Percentiles rank a stretch among this genome's conserved stretches.
Evolutionary conservation across 1,140 invertebrate species (phyloP).

Genomic region (Halyomorpha halys): DNA sequence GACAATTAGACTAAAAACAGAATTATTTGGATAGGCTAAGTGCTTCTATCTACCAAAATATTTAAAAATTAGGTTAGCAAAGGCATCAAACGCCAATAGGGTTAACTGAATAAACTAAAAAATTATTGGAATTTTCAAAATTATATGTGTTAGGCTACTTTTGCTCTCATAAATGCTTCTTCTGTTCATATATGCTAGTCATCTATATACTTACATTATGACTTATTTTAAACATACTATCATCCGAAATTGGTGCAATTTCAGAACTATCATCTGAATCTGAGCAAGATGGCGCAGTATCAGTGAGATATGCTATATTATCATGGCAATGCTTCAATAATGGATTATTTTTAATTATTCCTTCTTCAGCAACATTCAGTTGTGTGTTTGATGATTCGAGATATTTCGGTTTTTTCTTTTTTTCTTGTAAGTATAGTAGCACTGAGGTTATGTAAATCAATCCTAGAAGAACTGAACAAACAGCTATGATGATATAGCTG

Average conservation of each 20-base stretch:
- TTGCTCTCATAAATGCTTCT: no score
- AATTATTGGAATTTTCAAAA: no score
- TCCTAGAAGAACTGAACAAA: conserved; percentile 65
- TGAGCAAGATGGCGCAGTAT: conserved; percentile 28
- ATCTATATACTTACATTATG: neutral
- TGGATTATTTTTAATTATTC: conserved; percentile 65
- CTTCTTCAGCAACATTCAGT: conserved; percentile 38
- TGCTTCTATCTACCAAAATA: no score
- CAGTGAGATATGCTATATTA: conserved; percentile 26
- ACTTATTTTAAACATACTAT: conserved; percentile 23
- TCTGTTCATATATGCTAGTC: neutral
- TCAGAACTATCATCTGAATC: conserved; percentile 29
- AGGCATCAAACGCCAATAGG: no score
- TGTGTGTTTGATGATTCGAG: conserved; percentile 18
- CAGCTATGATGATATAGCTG: conserved; percentile 70
- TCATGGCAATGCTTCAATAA: conserved; percentile 39
- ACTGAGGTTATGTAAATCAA: conserved; percentile 74
- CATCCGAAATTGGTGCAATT: conserved; percentile 31
- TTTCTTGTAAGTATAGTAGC: conserved; percentile 64
- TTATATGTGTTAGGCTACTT: no score
- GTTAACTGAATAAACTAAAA: no score
- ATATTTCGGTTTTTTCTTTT: conserved; percentile 33
- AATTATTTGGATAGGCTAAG: no score
- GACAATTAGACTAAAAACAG: no score
- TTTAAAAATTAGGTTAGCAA: no score